A percentile compares a stretch with the other conserved stretches of the same genome.
phyloP scores from a whole-genome alignment of 1,140 invertebrate genomes.

The Halotydeus destructor region DNA sequence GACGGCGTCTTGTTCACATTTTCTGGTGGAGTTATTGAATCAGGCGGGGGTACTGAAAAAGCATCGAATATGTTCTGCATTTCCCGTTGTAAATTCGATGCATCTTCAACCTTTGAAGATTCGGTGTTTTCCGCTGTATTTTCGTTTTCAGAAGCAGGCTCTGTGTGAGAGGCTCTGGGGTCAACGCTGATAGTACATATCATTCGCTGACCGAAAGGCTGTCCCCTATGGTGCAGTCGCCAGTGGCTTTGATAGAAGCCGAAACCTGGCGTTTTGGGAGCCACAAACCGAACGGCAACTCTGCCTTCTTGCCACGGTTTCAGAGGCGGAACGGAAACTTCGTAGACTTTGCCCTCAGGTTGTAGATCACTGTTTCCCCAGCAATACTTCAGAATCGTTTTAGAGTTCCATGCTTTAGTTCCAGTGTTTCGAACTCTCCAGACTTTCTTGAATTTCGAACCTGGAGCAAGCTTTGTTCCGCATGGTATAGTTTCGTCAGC shows the following conservation, averaged over 20 bases:
- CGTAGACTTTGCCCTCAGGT: neutral
- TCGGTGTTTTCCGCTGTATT: too few relatives aligned
- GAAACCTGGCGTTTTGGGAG: slow-evolving; percentile 14
- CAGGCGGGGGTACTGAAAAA: too few relatives aligned
- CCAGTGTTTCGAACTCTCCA: slow-evolving; percentile 25
- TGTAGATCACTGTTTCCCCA: neutral
- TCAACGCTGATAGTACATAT: slow-evolving; percentile 11
- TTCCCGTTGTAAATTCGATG: too few relatives aligned
- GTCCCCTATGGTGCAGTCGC: slow-evolving; percentile 21
- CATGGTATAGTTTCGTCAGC: slow-evolving; percentile 23
- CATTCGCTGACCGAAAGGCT: slow-evolving; percentile 22
- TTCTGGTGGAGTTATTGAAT: too few relatives aligned
- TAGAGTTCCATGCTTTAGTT: slow-evolving; percentile 19
- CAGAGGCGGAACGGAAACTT: slow-evolving; percentile 16
- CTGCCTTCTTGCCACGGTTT: slow-evolving; percentile 21
- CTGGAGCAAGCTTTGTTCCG: slow-evolving; percentile 20
- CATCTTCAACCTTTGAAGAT: too few relatives aligned
- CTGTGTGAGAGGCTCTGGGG: neutral
- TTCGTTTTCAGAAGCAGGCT: too few relatives aligned
- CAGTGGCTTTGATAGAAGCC: slow-evolving; percentile 25
- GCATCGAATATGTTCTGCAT: too few relatives aligned
- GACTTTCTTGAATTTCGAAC: slow-evolving; percentile 22
- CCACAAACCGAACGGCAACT: slow-evolving; percentile 20
- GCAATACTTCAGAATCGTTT: slow-evolving; percentile 12
- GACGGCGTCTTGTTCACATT: too few relatives aligned